These are phyloP conservation scores for Pseudopipra pipra DNA, from an alignment of 2,113 vertebrate genomes.

Conservation along the genomic window DNA sequence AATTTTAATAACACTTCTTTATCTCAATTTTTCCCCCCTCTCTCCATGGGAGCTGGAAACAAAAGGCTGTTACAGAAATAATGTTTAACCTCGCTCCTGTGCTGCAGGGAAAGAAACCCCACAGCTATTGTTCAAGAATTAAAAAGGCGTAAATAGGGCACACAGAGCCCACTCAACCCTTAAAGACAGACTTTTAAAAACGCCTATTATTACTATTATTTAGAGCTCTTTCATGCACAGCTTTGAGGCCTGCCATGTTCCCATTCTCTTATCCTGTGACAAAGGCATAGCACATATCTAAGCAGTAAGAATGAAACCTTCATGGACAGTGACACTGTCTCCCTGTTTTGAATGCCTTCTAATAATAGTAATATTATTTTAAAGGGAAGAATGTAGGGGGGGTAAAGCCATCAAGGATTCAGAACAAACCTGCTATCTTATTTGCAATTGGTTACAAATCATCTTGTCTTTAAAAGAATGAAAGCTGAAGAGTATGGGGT, in stretches of 20 bases:
- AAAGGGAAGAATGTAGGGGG: background rate
- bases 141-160: constrained; percentile 62
- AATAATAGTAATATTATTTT: constrained; percentile 23
- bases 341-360: background rate
- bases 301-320: background rate
- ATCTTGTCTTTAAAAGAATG: background rate
- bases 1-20: constrained; percentile 84
- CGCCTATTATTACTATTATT: constrained; percentile 4
- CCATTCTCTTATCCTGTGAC: background rate
- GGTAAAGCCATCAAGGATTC: background rate
- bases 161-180: background rate
- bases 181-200: constrained; percentile 33
- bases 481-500: background rate
- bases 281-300: background rate
- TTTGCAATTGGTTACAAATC: background rate
- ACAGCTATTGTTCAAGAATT: constrained; percentile 63
- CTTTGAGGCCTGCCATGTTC: background rate
- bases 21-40: constrained; percentile 77
- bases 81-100: constrained; percentile 61
- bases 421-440: background rate
- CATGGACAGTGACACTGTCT: background rate
- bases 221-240: background rate
- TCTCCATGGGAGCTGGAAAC: constrained; percentile 70
- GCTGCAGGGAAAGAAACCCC: constrained; percentile 25
- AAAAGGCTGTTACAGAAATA: constrained; percentile 71